These are phyloP conservation scores for Rhimphoctona megacephalus DNA, from an alignment of 2,888 invertebrate species.

Conservation along the genomic window DNA sequence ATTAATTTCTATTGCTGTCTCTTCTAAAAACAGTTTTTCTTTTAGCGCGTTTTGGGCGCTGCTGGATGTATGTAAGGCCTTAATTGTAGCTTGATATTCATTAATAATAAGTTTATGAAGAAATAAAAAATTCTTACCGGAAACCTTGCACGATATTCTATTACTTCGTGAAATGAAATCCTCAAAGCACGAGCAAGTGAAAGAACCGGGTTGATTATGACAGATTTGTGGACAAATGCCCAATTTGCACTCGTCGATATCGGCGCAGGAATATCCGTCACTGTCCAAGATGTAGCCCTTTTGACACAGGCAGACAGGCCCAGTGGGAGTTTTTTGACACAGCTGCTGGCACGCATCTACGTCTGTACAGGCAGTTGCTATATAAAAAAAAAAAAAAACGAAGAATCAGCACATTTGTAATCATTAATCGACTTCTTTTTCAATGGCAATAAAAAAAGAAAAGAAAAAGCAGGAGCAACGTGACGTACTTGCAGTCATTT, in stretches of 20 bases:
- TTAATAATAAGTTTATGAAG: background rate
- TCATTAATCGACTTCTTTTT: too few species aligned
- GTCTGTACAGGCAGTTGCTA: constrained; percentile 84
- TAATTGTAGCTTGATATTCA: too few species aligned
- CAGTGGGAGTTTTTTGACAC: constrained; percentile 89
- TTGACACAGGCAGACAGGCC: constrained; percentile 89
- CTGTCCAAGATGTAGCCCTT: constrained; percentile 86
- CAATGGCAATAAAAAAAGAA: background rate
- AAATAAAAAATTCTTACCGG: constrained; percentile 79
- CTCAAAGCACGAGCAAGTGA: constrained; percentile 87
- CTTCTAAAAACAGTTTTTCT: too few species aligned
- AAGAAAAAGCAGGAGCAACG: background rate
- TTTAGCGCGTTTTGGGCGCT: too few species aligned
- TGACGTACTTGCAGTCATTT: background rate
- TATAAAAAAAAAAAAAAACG: constrained; percentile 35
- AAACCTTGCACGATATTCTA: constrained; percentile 89
- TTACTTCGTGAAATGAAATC: constrained; percentile 88
- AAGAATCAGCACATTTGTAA: background rate
- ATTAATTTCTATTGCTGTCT: too few species aligned
- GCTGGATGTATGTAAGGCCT: too few species aligned
- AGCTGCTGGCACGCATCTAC: constrained; percentile 86
- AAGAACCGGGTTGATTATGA: constrained; percentile 86
- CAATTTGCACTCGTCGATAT: constrained; percentile 90
- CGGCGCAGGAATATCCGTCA: constrained; percentile 87
- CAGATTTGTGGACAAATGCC: constrained; percentile 89